Evolutionary conservation across 2,888 invertebrate genomes (phyloP).

Genomic region (Xestia ashworthii): DNA sequence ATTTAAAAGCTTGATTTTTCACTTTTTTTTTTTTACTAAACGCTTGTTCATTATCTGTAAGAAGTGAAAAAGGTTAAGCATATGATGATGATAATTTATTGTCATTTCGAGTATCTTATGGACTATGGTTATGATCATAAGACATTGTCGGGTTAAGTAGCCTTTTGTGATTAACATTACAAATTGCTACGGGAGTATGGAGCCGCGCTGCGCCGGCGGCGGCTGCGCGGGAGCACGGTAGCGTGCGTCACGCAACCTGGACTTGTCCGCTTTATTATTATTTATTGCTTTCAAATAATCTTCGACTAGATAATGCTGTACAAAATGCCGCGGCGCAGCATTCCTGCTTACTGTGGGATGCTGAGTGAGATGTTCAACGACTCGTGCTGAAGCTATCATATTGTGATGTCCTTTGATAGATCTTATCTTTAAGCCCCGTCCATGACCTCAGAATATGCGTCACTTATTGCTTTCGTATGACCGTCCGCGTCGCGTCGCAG

Average conservation of each 20-base stretch:
- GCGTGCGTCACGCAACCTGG: slow-evolving; percentile 87
- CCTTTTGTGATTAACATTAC: slow-evolving; percentile 48
- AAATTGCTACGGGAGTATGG: slow-evolving; percentile 55
- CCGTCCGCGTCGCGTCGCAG: background rate
- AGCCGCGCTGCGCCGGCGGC: slow-evolving; percentile 46
- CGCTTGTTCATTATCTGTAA: too few species aligned
- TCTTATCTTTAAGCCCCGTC: slow-evolving; percentile 45
- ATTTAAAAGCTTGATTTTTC: too few species aligned
- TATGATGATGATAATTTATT: background rate
- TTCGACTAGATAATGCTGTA: slow-evolving; percentile 79
- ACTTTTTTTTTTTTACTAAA: too few species aligned
- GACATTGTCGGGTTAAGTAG: slow-evolving; percentile 8
- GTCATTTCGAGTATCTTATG: background rate
- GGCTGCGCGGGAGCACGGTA: slow-evolving; percentile 72
- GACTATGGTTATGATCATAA: background rate
- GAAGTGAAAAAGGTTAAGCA: background rate
- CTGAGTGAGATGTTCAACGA: slow-evolving; percentile 71
- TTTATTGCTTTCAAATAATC: slow-evolving; percentile 88
- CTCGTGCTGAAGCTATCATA: slow-evolving; percentile 52
- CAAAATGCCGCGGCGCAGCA: slow-evolving; percentile 73
- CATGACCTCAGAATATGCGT: background rate
- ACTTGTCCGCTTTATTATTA: slow-evolving; percentile 87
- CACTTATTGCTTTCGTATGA: background rate
- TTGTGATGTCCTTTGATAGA: slow-evolving; percentile 52
- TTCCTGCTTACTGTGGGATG: slow-evolving; percentile 70